Percentiles rank a stretch among this genome's conserved stretches.
phyloP scores from a whole-genome alignment of 2,797 vertebrate species.

The Chloroceryle inda region DNA sequence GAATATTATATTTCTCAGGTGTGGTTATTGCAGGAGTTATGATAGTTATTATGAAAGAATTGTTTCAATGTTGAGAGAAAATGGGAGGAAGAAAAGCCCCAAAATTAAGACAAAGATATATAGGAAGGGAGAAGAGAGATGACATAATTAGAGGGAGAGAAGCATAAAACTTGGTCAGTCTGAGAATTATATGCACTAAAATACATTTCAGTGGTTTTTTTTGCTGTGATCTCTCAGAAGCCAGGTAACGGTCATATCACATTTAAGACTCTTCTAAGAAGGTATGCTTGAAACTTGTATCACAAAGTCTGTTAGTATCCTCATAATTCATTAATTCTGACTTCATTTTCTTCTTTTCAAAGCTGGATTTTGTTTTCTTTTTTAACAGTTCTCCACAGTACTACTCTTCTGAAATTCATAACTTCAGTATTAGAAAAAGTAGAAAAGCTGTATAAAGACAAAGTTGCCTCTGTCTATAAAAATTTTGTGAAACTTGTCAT shows the following conservation, averaged over 20 bases:
- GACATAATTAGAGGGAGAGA: neutral
- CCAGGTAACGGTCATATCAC: neutral
- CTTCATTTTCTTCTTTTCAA: conserved; percentile 11
- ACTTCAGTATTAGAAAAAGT: neutral
- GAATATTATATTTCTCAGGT: neutral
- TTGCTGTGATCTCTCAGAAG: neutral
- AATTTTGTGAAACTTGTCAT: neutral
- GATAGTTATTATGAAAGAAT: neutral
- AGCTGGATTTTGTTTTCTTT: neutral
- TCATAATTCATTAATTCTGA: neutral
- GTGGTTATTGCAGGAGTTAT: neutral
- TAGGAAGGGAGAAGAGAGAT: neutral
- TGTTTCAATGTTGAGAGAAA: neutral
- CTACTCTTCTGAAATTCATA: neutral
- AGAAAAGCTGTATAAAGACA: neutral
- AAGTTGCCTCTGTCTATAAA: neutral
- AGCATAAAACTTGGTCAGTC: neutral
- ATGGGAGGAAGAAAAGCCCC: neutral
- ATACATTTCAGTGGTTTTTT: neutral
- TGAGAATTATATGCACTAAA: neutral
- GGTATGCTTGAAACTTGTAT: neutral
- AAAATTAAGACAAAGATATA: neutral
- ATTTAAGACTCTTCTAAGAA: neutral
- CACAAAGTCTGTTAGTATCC: neutral
- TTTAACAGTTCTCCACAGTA: neutral